Percentiles rank a stretch among this genome's conserved stretches.
Evolutionary conservation across 2,888 invertebrate species (phyloP).

Genomic region (Campoplex nolae): DNA sequence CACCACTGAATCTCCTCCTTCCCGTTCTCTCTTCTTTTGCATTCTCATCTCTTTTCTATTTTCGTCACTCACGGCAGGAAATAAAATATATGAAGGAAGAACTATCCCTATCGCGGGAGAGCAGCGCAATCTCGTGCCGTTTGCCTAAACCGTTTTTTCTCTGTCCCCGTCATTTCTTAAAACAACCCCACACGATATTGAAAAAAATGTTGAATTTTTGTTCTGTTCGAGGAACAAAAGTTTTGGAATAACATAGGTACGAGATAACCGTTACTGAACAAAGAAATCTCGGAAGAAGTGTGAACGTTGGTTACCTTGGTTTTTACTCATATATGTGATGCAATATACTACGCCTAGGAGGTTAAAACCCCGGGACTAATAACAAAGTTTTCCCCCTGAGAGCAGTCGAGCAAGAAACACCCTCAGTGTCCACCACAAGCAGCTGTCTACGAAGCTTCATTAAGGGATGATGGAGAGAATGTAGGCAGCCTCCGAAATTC

Average conservation of each 20-base stretch:
- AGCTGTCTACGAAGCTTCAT: slow-evolving; percentile 62
- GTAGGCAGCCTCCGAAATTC: slow-evolving; percentile 36
- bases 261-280: slow-evolving; percentile 21
- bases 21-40: neutral
- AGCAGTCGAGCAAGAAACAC: slow-evolving; percentile 66
- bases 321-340: neutral
- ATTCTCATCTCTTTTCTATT: slow-evolving; percentile 23
- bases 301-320: neutral
- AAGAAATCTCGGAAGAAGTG: slow-evolving; percentile 40
- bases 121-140: neutral
- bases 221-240: slow-evolving; percentile 13
- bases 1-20: neutral
- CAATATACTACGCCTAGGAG: neutral
- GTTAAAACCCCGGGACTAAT: slow-evolving; percentile 63
- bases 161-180: neutral
- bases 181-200: no score
- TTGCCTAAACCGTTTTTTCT: neutral
- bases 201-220: slow-evolving; percentile 4
- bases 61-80: neutral
- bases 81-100: neutral
- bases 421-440: slow-evolving; percentile 32
- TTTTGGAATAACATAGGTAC: slow-evolving; percentile 36
- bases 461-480: slow-evolving; percentile 61
- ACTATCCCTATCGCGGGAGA: neutral
- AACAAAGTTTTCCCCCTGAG: slow-evolving; percentile 63